Evolutionary conservation across 2,113 vertebrate species (phyloP).

Genomic region (Petaurus breviceps): DNA sequence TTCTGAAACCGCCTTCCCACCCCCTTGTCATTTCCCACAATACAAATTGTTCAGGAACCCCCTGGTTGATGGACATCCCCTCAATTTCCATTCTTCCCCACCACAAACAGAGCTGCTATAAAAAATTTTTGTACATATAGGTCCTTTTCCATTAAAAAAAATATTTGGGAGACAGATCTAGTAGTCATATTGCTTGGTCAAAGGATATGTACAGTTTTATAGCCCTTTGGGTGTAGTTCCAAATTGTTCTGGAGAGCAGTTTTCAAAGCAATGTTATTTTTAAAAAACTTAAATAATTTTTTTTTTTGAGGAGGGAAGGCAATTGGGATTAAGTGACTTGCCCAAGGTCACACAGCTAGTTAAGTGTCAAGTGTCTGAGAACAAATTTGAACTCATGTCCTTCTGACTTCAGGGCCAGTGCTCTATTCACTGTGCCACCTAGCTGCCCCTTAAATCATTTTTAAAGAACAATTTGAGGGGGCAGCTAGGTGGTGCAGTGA

Average conservation of each 20-base stretch:
- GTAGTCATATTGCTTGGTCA: background rate
- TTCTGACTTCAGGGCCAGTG: no score
- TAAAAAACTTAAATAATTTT: no score
- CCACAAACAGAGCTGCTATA: background rate
- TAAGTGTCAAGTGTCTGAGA: no score
- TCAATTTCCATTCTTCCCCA: background rate
- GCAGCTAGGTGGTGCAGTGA: no score
- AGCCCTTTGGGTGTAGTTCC: background rate
- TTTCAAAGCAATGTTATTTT: background rate
- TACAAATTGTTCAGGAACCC: background rate
- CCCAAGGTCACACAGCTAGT: no score
- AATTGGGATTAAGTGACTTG: no score
- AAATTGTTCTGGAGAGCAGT: background rate
- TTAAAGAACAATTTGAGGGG: background rate
- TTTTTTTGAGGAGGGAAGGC: no score
- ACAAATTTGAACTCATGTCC: no score
- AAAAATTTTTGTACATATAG: background rate
- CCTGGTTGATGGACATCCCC: background rate
- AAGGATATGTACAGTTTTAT: background rate
- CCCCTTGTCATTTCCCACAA: background rate
- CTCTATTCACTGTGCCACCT: no score
- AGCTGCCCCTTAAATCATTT: background rate
- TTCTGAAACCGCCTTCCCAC: background rate
- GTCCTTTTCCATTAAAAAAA: background rate
- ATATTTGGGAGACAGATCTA: background rate